These are phyloP conservation scores for Ommatoiulus sabulosus DNA, from an alignment of 2,888 invertebrate genomes.

Conservation along the genomic window DNA sequence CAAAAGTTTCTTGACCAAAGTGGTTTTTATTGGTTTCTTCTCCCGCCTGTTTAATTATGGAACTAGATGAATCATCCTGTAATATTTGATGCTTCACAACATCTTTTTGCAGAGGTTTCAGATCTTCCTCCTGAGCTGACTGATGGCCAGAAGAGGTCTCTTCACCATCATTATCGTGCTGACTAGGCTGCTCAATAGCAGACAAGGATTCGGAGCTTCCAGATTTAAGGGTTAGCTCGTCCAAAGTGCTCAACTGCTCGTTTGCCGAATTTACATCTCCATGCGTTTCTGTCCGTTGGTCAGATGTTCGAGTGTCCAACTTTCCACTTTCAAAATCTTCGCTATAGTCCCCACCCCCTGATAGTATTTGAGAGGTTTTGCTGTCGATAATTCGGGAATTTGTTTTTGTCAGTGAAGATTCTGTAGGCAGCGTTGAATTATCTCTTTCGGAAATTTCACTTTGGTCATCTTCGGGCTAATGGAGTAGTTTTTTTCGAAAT, in stretches of 20 bases:
- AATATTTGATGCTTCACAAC: neutral
- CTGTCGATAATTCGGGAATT: neutral
- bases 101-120: neutral
- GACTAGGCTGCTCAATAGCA: neutral
- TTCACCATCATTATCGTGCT: neutral
- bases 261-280: neutral
- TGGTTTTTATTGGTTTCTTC: neutral
- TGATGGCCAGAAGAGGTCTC: neutral
- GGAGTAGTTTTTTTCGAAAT: too few relatives aligned
- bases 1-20: neutral
- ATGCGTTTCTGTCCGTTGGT: neutral
- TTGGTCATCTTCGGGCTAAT: neutral
- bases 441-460: neutral
- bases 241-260: neutral
- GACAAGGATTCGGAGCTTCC: neutral
- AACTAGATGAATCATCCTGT: neutral
- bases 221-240: neutral
- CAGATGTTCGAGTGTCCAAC: neutral
- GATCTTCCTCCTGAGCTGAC: neutral
- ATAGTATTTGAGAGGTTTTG: neutral
- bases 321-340: slow-evolving; percentile 45
- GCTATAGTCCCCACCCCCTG: slow-evolving; percentile 8
- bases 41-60: neutral
- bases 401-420: neutral
- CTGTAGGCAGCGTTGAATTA: neutral